Conservation (phyloP, 2,797 vertebrate species). For the Uromys caudimaculatus region DNA sequence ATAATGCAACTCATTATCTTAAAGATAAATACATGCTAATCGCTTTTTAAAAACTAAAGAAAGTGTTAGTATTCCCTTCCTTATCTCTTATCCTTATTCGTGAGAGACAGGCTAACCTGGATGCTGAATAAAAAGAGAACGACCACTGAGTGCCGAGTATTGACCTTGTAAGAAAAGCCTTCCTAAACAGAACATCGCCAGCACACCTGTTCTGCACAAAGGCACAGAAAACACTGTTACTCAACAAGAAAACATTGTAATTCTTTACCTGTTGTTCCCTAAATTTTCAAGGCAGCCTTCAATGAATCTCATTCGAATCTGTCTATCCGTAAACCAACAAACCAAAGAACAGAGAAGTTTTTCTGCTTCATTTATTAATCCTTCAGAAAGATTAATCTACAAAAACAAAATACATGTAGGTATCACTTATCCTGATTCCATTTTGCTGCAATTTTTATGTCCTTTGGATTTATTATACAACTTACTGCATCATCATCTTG, state of each 20-base stretch:
- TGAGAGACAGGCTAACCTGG: neutral
- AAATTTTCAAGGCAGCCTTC: constrained; percentile 99
- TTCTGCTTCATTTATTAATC: constrained; percentile 98
- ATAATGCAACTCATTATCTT: neutral
- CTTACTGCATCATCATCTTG: constrained; percentile 98
- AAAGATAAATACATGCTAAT: neutral
- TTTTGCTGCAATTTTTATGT: constrained; percentile 12
- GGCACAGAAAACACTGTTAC: neutral
- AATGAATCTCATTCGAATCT: constrained; percentile 99
- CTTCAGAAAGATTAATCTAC: constrained; percentile 98
- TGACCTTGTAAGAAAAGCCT: neutral
- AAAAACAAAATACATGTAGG: constrained; percentile 78
- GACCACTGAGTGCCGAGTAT: neutral
- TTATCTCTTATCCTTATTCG: too few species aligned
- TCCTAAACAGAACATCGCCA: neutral
- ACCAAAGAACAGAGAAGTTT: constrained; percentile 99
- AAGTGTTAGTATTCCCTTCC: neutral
- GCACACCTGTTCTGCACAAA: neutral
- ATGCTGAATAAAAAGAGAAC: neutral
- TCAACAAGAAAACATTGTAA: neutral
- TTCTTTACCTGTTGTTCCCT: constrained; percentile 95
- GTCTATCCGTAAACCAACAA: constrained; percentile 99
- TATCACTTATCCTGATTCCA: constrained; percentile 68
- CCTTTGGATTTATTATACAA: constrained; percentile 63
- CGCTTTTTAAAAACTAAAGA: neutral